phyloP scores from a whole-genome alignment of 37 sponge, comb jelly and placozoan genomes.

The Spongilla lacustris region DNA sequence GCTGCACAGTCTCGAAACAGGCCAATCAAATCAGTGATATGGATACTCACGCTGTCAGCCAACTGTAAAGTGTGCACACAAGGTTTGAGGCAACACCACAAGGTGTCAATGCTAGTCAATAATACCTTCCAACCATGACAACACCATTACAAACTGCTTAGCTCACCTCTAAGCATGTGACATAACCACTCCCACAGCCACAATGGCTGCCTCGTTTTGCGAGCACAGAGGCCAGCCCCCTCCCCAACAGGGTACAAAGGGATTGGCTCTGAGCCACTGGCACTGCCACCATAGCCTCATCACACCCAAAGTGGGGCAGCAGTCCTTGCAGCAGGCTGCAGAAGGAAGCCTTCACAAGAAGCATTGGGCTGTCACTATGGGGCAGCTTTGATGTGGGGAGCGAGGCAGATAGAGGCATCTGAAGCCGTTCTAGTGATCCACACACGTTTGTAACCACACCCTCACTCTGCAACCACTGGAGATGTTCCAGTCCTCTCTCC shows the following conservation, averaged over 20 bases:
- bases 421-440: not conserved
- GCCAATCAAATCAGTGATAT: not conserved
- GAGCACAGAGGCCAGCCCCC: not conserved
- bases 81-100: no score
- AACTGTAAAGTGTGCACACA: not conserved
- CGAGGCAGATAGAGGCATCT: not conserved
- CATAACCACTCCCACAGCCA: not conserved
- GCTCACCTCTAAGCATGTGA: not conserved
- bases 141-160: not conserved
- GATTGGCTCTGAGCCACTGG: not conserved
- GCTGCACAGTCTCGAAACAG: not conserved
- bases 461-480: constrained; percentile 46
- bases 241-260: not conserved
- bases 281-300: not conserved
- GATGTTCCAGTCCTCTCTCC: not conserved
- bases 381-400: not conserved
- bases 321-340: not conserved
- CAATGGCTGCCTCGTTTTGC: not conserved
- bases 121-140: not conserved
- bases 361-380: not conserved
- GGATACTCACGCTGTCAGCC: not conserved
- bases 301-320: not conserved
- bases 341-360: not conserved
- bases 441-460: not conserved
- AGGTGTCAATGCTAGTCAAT: no score